Conservation (phyloP, 2,888 invertebrate species). For the Lamellibrachia satsuma region DNA sequence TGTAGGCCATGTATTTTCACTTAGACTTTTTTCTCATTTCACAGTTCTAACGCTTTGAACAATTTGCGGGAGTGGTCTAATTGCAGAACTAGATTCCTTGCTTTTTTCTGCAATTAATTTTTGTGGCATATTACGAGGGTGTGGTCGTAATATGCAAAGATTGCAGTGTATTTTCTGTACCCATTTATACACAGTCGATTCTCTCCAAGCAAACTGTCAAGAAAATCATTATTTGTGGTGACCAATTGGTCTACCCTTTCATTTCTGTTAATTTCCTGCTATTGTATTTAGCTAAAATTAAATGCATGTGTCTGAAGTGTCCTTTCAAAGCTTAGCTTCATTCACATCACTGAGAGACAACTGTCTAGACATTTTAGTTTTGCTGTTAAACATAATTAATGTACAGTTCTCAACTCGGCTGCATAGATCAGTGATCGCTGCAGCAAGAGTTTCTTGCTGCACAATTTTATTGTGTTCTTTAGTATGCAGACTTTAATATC, state of each 20-base stretch:
- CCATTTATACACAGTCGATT: not conserved
- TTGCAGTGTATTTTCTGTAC: too few relatives aligned
- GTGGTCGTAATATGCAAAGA: too few relatives aligned
- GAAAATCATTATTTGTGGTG: not conserved
- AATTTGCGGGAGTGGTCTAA: not conserved
- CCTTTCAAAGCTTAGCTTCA: not conserved
- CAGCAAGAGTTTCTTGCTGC: not conserved
- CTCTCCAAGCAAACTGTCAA: not conserved
- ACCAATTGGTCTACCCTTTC: not conserved
- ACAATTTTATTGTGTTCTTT: not conserved
- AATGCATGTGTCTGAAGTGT: not conserved
- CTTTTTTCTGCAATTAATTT: constrained; percentile 1
- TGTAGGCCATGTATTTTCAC: not conserved
- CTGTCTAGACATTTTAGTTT: constrained; percentile 3
- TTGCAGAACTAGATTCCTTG: not conserved
- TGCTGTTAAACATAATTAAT: constrained; percentile 8
- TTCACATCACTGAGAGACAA: not conserved
- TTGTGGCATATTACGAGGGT: not conserved
- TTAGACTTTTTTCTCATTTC: not conserved
- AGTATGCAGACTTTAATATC: not conserved
- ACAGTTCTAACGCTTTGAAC: not conserved
- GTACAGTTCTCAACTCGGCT: not conserved
- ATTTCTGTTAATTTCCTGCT: not conserved
- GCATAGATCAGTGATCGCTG: not conserved
- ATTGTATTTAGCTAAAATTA: not conserved